Evolutionary conservation across 2,888 invertebrate genomes (phyloP).

Genomic region (Odontocerum albicorne): DNA sequence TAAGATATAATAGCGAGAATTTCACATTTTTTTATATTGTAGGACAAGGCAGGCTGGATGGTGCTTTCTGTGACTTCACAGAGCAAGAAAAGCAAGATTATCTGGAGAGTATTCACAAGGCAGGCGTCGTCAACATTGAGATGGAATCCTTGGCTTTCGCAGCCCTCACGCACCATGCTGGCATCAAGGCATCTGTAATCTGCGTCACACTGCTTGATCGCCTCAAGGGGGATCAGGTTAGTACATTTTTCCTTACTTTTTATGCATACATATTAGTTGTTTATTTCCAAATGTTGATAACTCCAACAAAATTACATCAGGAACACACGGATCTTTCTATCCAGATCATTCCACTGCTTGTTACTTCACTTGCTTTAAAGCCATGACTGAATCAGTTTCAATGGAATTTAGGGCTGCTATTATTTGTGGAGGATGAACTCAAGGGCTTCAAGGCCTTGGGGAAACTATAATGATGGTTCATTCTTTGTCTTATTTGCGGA

Average conservation of each 20-base stretch:
- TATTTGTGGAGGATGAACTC: too few species aligned
- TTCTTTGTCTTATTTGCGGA: too few species aligned
- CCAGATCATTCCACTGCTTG: too few species aligned
- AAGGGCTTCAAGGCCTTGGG: too few species aligned
- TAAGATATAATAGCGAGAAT: not conserved
- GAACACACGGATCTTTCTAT: too few species aligned
- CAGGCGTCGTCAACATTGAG: slow-evolving; percentile 93
- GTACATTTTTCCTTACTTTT: not conserved
- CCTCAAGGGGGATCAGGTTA: slow-evolving; percentile 91
- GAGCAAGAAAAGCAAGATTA: slow-evolving; percentile 91
- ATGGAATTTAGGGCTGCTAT: too few species aligned
- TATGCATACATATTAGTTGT: too few species aligned
- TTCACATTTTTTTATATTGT: slow-evolving; percentile 9
- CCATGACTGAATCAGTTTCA: too few species aligned
- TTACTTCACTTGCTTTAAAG: too few species aligned
- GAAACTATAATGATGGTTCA: too few species aligned
- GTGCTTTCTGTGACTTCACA: slow-evolving; percentile 94
- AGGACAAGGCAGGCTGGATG: slow-evolving; percentile 95
- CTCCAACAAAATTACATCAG: too few species aligned
- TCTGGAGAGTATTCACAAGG: slow-evolving; percentile 69
- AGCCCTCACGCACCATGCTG: slow-evolving; percentile 90
- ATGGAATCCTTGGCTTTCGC: slow-evolving; percentile 96
- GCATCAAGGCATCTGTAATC: slow-evolving; percentile 89
- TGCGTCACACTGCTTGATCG: slow-evolving; percentile 93
- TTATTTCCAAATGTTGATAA: too few species aligned